phyloP scores from a whole-genome alignment of 2,797 vertebrate genomes.

The Neomorphus geoffroyi region DNA sequence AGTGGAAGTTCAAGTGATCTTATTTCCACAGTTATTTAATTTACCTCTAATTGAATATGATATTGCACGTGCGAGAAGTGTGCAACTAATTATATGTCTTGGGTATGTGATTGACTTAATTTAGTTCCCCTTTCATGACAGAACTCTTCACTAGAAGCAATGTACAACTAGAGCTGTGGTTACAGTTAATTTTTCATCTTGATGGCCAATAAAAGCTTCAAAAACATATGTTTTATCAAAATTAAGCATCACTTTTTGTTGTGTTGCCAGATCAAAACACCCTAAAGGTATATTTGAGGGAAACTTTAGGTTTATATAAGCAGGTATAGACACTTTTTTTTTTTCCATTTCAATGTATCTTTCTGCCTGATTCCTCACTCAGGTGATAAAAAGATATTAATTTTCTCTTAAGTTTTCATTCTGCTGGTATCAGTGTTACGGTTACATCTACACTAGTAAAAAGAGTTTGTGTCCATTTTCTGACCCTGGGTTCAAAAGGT shows the following conservation, averaged over 20 bases:
- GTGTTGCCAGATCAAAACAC: not conserved
- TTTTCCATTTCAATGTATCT: not conserved
- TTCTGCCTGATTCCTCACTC: not conserved
- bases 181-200: conserved; percentile 11
- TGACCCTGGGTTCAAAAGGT: not conserved
- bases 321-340: not conserved
- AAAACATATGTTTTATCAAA: not conserved
- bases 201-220: not conserved
- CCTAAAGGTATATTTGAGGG: not conserved
- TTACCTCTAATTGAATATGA: not conserved
- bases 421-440: not conserved
- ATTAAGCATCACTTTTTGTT: not conserved
- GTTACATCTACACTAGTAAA: not conserved
- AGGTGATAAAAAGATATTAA: not conserved
- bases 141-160: not conserved
- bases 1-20: not conserved
- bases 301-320: not conserved
- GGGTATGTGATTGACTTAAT: not conserved
- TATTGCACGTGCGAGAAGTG: not conserved
- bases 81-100: conserved; percentile 13
- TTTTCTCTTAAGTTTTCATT: not conserved
- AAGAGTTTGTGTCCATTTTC: not conserved
- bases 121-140: not conserved
- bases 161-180: not conserved
- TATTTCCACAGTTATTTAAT: conserved; percentile 20